Evolutionary conservation across 2,113 vertebrate genomes (phyloP).

Genomic region (Nothocercus nigrocapillus): DNA sequence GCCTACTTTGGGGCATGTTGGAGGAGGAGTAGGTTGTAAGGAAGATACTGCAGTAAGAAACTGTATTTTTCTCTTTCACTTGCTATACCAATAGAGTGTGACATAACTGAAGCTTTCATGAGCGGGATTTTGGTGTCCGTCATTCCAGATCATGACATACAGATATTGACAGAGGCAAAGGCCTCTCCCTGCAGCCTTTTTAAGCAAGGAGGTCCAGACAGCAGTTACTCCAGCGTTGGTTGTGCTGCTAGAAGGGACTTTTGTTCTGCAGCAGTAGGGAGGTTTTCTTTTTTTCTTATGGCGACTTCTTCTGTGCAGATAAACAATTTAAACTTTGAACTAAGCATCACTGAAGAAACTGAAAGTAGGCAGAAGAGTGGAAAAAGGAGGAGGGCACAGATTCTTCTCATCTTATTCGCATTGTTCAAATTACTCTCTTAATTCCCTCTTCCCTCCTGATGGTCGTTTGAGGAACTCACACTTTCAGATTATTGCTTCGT

Average conservation of each 20-base stretch:
- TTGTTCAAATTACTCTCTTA: neutral
- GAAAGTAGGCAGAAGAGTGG: neutral
- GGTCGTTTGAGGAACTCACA: neutral
- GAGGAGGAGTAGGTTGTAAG: neutral
- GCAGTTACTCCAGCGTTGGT: no score
- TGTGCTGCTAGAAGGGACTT: no score
- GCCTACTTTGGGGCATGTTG: neutral
- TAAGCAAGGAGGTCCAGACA: no score
- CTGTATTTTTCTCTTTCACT: neutral
- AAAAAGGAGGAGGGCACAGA: neutral
- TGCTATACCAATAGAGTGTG: neutral
- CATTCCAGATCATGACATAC: neutral
- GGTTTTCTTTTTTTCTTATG: neutral
- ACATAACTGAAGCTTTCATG: neutral
- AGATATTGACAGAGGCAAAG: neutral
- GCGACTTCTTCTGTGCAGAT: neutral
- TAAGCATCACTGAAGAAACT: neutral
- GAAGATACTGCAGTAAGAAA: neutral
- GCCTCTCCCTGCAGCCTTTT: no score
- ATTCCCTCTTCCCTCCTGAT: neutral
- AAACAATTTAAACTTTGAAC: neutral
- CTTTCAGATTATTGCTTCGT: neutral
- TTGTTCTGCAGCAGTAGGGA: neutral
- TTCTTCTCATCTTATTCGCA: neutral
- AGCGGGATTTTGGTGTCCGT: neutral